Base-by-base conservation (phyloP, 2,113 vertebrate genomes). In the Lasiurus cinereus region DNA sequence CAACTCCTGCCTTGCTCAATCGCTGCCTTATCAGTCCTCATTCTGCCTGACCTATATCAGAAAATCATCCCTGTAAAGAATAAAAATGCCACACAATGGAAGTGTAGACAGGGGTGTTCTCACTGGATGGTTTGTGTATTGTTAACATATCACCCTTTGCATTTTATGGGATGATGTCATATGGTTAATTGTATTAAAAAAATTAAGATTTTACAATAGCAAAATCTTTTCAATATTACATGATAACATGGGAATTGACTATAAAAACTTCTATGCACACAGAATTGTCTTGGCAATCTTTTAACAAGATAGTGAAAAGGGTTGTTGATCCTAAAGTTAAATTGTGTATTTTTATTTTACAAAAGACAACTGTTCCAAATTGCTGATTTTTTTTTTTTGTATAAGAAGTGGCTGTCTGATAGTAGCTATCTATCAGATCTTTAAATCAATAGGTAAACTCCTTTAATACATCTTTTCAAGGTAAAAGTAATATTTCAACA, bases 401-500 rank as follows among this genome's bases (percentile, higher is more conserved):
- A 62, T 79, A 36, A 83, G 1, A 79, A 69, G 33, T 72, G 8
- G 24, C 36, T 88, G 14, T 50, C 4, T 16, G 12, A 66, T 59
- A 88, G 22, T 21, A 88, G 31, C 24, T 93, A 83, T 15, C 31
- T 79, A 74, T 16, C 27, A 83, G n/a, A 67, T 62, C 9, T 73
- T 91, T 59, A 73, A 85, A 66, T 79, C 74, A 62, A n/a, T 43
- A 59, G 83, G 59, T 31, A 79, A 66, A 43, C 1, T 29, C 14
- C 48, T 90, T n/a, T 16, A 84, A 76, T 88, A 31, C 66, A 91
- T 62, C 12, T 18, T 6, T 88, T 93, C 14, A 50, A 90, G 7
- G 6, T 92, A 59, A 89, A 85, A 86, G 73, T 33, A 56, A 43
- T 72, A 52, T 86, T 90, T 66, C 36, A 86, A 89, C 24, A 89